A percentile compares a stretch with the other conserved stretches of the same genome.
These are phyloP conservation scores for Pocillopora grandis DNA, from an alignment of 92 coral and sea anemone genomes.

Conservation along the genomic window DNA sequence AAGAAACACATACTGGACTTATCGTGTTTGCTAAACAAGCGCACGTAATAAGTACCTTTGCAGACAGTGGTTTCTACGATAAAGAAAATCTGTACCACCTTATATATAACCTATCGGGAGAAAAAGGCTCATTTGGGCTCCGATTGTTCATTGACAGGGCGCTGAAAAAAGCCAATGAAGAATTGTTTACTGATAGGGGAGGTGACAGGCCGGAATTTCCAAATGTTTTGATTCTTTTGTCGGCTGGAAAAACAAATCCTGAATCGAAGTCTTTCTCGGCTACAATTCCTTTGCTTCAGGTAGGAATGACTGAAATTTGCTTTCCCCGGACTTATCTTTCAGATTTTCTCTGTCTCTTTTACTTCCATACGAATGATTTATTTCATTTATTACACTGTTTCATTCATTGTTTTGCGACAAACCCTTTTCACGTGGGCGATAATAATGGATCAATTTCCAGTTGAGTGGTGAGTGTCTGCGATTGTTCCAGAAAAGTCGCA, in stretches of 20 bases:
- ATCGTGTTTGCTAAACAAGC: background rate
- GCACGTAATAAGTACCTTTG: background rate
- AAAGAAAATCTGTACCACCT: background rate
- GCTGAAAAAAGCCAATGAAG: background rate
- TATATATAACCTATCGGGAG: background rate
- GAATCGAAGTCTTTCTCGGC: background rate
- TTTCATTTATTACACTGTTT: too few species aligned
- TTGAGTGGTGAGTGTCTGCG: too few species aligned
- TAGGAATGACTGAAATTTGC: background rate
- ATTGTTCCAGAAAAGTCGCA: too few species aligned
- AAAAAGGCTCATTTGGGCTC: background rate
- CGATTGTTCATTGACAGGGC: conserved; percentile 11
- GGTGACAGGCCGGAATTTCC: conserved; percentile 20
- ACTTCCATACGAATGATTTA: background rate
- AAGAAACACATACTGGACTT: background rate
- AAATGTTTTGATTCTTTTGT: conserved; percentile 3
- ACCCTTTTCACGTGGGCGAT: too few species aligned
- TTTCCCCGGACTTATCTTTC: background rate
- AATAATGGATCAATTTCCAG: too few species aligned
- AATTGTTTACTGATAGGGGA: background rate
- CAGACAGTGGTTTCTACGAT: background rate
- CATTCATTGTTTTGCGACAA: too few species aligned
- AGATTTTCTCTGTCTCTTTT: background rate
- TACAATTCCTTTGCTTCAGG: conserved; percentile 8
- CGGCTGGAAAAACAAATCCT: conserved; percentile 18